phyloP scores from a whole-genome alignment of 30 jellyfish, hydroid and myxozoan genomes.

The Cassiopea xamachana region DNA sequence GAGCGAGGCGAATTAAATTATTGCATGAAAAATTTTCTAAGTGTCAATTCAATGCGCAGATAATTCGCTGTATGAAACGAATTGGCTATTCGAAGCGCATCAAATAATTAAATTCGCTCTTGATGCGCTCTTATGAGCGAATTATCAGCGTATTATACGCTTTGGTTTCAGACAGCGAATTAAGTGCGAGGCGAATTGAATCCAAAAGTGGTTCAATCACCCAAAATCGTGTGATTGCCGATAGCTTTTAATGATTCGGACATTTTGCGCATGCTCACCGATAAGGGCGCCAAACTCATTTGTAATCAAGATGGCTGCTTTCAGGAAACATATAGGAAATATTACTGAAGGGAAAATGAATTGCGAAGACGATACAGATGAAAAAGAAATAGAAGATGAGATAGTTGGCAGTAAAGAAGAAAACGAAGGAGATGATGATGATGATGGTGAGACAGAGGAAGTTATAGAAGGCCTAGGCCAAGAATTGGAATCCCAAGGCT shows the following conservation, averaged over 20 bases:
- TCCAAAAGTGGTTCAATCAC: not conserved
- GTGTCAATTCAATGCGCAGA: not conserved
- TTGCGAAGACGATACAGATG: not conserved
- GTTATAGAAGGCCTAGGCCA: not conserved
- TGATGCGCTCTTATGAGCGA: not conserved
- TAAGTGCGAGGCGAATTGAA: not conserved
- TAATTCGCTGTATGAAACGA: not conserved
- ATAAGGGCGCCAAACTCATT: not conserved
- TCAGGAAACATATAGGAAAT: not conserved
- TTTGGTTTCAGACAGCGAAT: not conserved
- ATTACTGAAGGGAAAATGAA: not conserved
- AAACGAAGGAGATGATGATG: not conserved
- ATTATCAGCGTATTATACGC: not conserved
- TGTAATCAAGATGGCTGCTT: not conserved
- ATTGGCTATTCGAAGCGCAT: not conserved
- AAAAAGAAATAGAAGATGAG: not conserved
- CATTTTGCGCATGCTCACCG: not conserved
- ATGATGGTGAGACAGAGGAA: conserved; percentile 6
- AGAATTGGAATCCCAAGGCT: conserved; percentile 34
- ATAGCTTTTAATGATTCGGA: not conserved
- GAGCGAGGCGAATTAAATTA: not conserved
- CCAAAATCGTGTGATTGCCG: not conserved
- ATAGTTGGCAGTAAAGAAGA: not conserved
- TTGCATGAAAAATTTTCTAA: not conserved
- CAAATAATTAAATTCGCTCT: not conserved